Evolutionary conservation across 2,113 vertebrate genomes (phyloP), one percentile per base, ranked within the genome.

Genomic region (Eurypyga helias): DNA sequence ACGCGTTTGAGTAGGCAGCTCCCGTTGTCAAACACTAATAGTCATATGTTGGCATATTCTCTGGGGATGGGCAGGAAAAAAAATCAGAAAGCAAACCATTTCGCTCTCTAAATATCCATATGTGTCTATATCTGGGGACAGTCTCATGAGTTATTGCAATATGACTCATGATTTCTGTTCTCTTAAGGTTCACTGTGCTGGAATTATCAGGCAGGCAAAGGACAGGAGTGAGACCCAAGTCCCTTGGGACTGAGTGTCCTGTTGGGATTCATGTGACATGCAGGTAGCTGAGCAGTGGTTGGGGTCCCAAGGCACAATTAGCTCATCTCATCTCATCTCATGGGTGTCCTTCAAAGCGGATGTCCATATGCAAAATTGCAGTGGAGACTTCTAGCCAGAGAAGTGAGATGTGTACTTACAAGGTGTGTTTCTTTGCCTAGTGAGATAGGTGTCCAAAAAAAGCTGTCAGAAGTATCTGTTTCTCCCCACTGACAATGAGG

Each of bases 1-100:
- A 87, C 76, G 73, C 71, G n/a, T 95, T 70, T 72, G 87, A 96
- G 93, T 95, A 87, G 83, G 87, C 45, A 93, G 61, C 71, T 95
- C 57, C 48, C 0, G 2, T 89, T 95, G 89, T 91, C 89, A 94
- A 89, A 87, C 89, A 95, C 69, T 91, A 62, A 87, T 94, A 95
- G 83, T 95, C 55, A 13, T 75, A 11, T 85, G 70, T 80, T 87
- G 51, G 28, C 54, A 67, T 65, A 91, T 65, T 94, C 91, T 72
- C 84, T 79, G 49, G 71, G 52, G 65, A 89, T 79, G 54, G 57
- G 21, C 81, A 87, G 57, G 43, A 72, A 83, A 92, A 91, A 48
- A 80, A 64, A 54, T 16, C 33, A 82, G 65, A 72, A 93, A 71
- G 61, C 51, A 81, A 94, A 33, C 7, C 33, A 55, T 84, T 7